A percentile compares a stretch with the other conserved stretches of the same genome.
phyloP scores from a whole-genome alignment of 2,888 invertebrate genomes.

The Leistus spinibarbis region DNA sequence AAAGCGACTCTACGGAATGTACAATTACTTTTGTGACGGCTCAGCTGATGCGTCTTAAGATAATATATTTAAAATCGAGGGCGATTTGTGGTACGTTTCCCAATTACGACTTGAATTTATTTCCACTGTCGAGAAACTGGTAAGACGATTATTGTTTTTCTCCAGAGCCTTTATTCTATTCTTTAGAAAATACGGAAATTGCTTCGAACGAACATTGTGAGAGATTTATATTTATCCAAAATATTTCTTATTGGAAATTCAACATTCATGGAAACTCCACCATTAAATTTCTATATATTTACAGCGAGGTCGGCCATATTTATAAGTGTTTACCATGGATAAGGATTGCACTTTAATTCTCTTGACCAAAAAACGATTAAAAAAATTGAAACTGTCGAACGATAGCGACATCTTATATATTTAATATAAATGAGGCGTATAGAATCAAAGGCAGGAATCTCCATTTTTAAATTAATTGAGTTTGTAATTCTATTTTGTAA shows the following conservation, averaged over 20 bases:
- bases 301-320: too few species aligned
- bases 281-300: not conserved
- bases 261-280: not conserved
- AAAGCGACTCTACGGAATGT: conserved; percentile 23
- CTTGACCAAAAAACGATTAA: too few species aligned
- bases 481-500: too few species aligned
- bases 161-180: not conserved
- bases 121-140: conserved; percentile 20
- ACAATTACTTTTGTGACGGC: conserved; percentile 38
- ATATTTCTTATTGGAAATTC: not conserved
- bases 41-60: conserved; percentile 30
- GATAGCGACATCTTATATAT: too few species aligned
- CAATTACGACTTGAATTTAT: conserved; percentile 34
- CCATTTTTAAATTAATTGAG: too few species aligned
- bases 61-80: conserved; percentile 38
- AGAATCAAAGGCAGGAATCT: too few species aligned
- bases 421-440: too few species aligned
- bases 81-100: conserved; percentile 21
- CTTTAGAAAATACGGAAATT: not conserved
- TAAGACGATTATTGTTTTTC: conserved; percentile 36
- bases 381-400: too few species aligned
- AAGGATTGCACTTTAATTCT: too few species aligned
- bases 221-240: not conserved
- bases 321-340: too few species aligned
- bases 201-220: not conserved